These are phyloP conservation scores for Ferrisia virgata DNA, from an alignment of 2,888 invertebrate species.

Conservation along the genomic window DNA sequence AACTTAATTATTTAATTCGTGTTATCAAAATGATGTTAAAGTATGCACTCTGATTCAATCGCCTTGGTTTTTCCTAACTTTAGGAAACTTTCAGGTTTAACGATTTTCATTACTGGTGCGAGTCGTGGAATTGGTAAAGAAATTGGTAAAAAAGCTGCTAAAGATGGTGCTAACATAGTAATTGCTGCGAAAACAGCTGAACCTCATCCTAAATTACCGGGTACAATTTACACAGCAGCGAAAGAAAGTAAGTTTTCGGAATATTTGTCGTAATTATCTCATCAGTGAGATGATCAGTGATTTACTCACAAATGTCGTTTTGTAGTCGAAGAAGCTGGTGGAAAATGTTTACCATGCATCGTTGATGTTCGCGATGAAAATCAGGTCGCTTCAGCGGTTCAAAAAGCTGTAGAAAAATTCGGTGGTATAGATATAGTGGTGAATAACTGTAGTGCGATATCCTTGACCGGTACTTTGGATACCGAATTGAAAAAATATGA, in stretches of 20 bases:
- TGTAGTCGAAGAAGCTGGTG: slow-evolving; percentile 80
- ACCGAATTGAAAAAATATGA: slow-evolving; percentile 96
- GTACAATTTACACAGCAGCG: slow-evolving; percentile 87
- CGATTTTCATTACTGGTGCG: slow-evolving; percentile 92
- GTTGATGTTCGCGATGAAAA: slow-evolving; percentile 84
- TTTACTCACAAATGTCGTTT: slow-evolving; percentile 48
- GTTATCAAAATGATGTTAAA: neutral
- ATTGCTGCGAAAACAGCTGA: slow-evolving; percentile 88
- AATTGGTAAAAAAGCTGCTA: slow-evolving; percentile 87
- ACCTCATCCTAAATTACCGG: slow-evolving; percentile 85
- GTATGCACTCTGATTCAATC: neutral
- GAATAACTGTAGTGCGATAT: slow-evolving; percentile 96
- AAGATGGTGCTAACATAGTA: slow-evolving; percentile 87
- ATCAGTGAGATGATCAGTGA: neutral
- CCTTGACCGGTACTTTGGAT: slow-evolving; percentile 71
- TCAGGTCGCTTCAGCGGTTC: slow-evolving; percentile 68
- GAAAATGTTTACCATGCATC: slow-evolving; percentile 78
- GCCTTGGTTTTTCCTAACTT: slow-evolving; percentile 39
- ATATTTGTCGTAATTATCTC: neutral
- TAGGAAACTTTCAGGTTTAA: slow-evolving; percentile 78
- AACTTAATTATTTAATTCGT: neutral
- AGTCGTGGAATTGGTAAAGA: slow-evolving; percentile 94
- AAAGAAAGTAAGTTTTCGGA: slow-evolving; percentile 68
- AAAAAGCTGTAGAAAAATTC: slow-evolving; percentile 75
- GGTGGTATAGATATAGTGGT: slow-evolving; percentile 93